Evolutionary conservation across 2,113 vertebrate species (phyloP).

Genomic region (Tautogolabrus adspersus): DNA sequence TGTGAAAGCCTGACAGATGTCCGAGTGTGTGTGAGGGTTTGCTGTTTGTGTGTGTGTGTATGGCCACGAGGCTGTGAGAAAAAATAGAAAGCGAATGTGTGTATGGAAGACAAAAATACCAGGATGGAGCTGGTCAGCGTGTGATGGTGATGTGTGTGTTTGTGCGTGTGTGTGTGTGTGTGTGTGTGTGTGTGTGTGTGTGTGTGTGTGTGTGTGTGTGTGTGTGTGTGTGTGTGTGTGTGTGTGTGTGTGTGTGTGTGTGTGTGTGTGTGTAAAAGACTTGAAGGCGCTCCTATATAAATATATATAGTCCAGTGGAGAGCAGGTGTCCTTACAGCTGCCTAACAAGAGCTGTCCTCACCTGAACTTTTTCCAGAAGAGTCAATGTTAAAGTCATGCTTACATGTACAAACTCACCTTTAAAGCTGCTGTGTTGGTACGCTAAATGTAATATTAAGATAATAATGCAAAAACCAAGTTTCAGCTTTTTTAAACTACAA

Average conservation of each 20-base stretch:
- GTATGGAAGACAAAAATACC: slow-evolving; percentile 25
- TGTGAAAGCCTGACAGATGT: slow-evolving; percentile 76
- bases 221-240: slow-evolving; percentile 9
- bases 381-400: not conserved
- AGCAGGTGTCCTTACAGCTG: slow-evolving; percentile 49
- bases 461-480: too few relatives aligned
- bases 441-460: not conserved
- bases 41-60: slow-evolving; percentile 37
- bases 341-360: slow-evolving; percentile 22
- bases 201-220: slow-evolving; percentile 22
- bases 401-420: not conserved
- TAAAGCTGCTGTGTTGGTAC: not conserved
- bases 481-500: too few relatives aligned
- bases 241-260: slow-evolving; percentile 18
- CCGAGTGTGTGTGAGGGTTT: slow-evolving; percentile 48
- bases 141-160: slow-evolving; percentile 17
- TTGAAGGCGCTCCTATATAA: slow-evolving; percentile 7
- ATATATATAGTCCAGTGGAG: slow-evolving; percentile 30
- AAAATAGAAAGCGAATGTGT: slow-evolving; percentile 8
- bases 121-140: slow-evolving; percentile 23
- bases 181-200: not conserved
- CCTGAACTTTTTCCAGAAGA: not conserved
- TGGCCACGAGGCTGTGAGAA: slow-evolving; percentile 28
- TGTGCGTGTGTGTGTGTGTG: not conserved
- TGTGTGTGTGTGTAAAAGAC: not conserved